phyloP scores from a whole-genome alignment of 2,888 invertebrate genomes.

The Cybosia mesomella region DNA sequence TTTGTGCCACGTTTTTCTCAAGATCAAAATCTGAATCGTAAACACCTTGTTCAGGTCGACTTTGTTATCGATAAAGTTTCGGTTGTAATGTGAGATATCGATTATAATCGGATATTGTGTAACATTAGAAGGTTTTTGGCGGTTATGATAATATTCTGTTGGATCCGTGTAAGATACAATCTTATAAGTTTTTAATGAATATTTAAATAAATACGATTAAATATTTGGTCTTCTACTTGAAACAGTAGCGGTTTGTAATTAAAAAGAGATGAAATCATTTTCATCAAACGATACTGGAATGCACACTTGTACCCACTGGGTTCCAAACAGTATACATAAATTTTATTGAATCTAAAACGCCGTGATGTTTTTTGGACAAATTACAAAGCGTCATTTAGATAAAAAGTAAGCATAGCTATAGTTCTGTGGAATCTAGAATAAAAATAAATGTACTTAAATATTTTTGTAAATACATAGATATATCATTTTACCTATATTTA shows the following conservation, averaged over 20 bases:
- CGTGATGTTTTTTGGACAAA: no score
- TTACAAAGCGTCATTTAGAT: no score
- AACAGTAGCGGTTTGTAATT: slow-evolving; percentile 17
- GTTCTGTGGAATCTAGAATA: no score
- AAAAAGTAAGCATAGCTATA: no score
- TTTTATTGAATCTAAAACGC: no score
- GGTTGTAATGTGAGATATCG: slow-evolving; percentile 63
- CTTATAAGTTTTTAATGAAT: slow-evolving; percentile 21
- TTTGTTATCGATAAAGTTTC: slow-evolving; percentile 67
- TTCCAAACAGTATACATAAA: neutral
- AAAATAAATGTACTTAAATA: no score
- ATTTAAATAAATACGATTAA: slow-evolving; percentile 20
- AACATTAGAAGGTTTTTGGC: slow-evolving; percentile 40
- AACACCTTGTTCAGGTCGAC: slow-evolving; percentile 84
- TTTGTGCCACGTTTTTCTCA: slow-evolving; percentile 73
- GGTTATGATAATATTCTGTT: slow-evolving; percentile 43
- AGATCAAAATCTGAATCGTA: slow-evolving; percentile 82
- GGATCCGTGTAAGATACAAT: slow-evolving; percentile 26
- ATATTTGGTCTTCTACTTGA: slow-evolving; percentile 19
- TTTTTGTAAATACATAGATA: no score
- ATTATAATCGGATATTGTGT: slow-evolving; percentile 56
- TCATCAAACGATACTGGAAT: slow-evolving; percentile 5
- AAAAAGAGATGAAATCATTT: slow-evolving; percentile 20
- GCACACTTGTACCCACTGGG: neutral
- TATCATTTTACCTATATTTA: no score